A percentile compares a stretch with the other conserved stretches of the same genome.
Evolutionary conservation across 2,888 invertebrate genomes (phyloP).

Genomic region (Yponomeuta plumbellus): DNA sequence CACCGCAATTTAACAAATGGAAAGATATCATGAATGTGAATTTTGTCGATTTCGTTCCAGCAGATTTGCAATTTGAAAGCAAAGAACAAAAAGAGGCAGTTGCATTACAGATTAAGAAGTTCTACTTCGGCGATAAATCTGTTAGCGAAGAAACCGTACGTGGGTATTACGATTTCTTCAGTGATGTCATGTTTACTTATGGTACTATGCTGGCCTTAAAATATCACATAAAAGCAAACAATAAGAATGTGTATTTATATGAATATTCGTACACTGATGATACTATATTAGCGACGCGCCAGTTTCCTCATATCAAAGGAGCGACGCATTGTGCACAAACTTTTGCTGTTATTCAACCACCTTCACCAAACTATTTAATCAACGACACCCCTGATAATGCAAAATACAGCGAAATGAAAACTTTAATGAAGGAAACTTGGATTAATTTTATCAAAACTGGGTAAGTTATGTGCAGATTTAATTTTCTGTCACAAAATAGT

Average conservation of each 20-base stretch:
- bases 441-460: conserved; percentile 15
- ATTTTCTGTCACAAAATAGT: too few species aligned
- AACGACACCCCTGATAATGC: neutral
- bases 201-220: neutral
- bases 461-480: neutral
- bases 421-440: conserved; percentile 8
- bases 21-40: conserved; percentile 15
- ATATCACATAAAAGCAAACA: neutral
- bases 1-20: conserved; percentile 10
- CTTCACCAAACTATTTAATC: neutral
- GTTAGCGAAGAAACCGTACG: neutral
- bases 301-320: neutral
- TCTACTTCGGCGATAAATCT: conserved; percentile 14
- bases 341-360: too few species aligned
- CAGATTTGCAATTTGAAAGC: conserved; percentile 4
- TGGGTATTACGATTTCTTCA: conserved; percentile 15
- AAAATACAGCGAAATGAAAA: neutral
- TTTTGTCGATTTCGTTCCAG: conserved; percentile 14
- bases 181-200: conserved; percentile 10
- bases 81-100: conserved; percentile 5
- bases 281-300: neutral
- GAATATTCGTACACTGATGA: neutral
- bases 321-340: conserved; percentile 8
- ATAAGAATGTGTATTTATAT: conserved; percentile 6
- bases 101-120: conserved; percentile 9